phyloP scores from a whole-genome alignment of 1,140 invertebrate species.

The Cataglyphis hispanica region DNA sequence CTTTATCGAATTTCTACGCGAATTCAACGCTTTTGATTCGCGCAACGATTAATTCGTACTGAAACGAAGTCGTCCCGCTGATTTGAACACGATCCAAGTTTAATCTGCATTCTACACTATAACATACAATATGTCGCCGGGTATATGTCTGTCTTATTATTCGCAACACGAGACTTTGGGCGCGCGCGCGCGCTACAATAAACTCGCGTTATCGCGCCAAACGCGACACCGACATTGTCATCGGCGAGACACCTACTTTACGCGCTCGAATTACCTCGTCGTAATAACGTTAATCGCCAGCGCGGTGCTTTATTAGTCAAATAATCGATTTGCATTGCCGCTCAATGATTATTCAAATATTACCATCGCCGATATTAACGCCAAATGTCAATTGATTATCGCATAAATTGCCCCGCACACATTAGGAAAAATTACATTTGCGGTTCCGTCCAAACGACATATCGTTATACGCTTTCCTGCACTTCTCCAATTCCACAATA shows the following conservation, averaged over 20 bases:
- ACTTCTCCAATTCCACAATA: not conserved
- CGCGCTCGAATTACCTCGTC: constrained; percentile 41
- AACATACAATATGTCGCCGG: constrained; percentile 3
- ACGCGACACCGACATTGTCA: constrained; percentile 39
- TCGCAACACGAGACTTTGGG: constrained; percentile 23
- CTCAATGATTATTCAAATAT: constrained; percentile 13
- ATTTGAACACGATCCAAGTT: constrained; percentile 28
- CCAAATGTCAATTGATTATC: not conserved
- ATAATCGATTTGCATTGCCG: constrained; percentile 25
- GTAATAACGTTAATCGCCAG: constrained; percentile 47
- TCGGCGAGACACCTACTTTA: not conserved
- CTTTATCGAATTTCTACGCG: not conserved
- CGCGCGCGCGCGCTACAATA: constrained; percentile 15
- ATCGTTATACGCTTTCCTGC: not conserved
- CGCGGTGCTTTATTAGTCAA: constrained; percentile 39
- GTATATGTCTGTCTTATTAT: constrained; percentile 24
- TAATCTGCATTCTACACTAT: constrained; percentile 35
- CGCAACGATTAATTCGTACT: too few species aligned
- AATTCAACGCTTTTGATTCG: not conserved
- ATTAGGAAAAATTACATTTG: not conserved
- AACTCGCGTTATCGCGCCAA: constrained; percentile 35
- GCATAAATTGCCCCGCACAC: not conserved
- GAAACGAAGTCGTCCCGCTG: not conserved
- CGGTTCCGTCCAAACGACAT: not conserved
- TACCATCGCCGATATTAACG: constrained; percentile 3